Conservation (phyloP, 2,113 vertebrate genomes). For the Colinus virginianus region DNA sequence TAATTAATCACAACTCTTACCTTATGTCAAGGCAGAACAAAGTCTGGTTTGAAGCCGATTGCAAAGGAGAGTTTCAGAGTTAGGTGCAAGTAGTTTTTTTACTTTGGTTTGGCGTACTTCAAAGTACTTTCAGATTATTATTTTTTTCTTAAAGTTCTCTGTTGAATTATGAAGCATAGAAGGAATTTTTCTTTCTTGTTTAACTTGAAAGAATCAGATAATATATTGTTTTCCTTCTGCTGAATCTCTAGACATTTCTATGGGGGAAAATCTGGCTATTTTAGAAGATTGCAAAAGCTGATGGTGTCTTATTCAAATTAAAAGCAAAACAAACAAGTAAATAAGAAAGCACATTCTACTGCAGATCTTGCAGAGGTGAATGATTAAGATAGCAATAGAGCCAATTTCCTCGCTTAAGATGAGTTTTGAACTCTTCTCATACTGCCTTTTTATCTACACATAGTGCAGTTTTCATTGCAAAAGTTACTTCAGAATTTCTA, state of each 20-base stretch:
- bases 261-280: not conserved
- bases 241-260: not conserved
- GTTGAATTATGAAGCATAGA: not conserved
- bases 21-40: not conserved
- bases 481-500: not conserved
- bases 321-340: not conserved
- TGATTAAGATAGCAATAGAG: not conserved
- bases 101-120: not conserved
- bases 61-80: not conserved
- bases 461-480: not conserved
- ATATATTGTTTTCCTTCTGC: not conserved
- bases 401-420: not conserved
- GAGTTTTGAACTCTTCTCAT: not conserved
- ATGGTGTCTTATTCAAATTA: conserved; percentile 20
- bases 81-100: not conserved
- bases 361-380: not conserved
- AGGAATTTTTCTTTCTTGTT: not conserved
- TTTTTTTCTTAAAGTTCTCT: not conserved
- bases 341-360: not conserved
- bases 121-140: not conserved
- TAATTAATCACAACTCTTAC: not conserved
- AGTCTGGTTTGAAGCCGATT: not conserved
- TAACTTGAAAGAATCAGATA: not conserved
- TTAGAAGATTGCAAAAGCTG: not conserved
- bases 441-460: not conserved